Percentiles rank a stretch among this genome's conserved stretches.
Evolutionary conservation across 2,797 vertebrate genomes (phyloP).

Genomic region (Myiotriccus ornatus): DNA sequence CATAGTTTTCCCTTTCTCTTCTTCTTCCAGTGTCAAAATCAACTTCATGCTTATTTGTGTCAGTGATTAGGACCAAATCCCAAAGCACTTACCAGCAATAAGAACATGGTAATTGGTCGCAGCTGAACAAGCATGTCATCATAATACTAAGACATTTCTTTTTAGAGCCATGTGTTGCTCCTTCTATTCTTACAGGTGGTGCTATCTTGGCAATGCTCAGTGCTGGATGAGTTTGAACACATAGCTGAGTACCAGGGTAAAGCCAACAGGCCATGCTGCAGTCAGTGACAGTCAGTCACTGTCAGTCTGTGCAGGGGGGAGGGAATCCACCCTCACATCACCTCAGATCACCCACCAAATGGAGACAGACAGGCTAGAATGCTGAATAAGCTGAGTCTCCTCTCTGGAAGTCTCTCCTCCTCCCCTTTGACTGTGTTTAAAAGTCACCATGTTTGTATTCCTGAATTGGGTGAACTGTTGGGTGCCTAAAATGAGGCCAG

Average conservation of each 20-base stretch:
- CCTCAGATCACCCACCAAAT: background rate
- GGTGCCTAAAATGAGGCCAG: background rate
- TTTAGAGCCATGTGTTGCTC: background rate
- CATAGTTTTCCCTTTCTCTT: background rate
- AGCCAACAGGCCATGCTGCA: accelerated
- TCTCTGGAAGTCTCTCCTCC: background rate
- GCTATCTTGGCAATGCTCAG: background rate
- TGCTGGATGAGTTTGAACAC: background rate
- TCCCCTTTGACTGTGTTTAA: background rate
- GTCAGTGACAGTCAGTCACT: background rate
- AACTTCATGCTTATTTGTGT: background rate
- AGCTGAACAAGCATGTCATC: background rate
- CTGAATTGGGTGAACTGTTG: background rate
- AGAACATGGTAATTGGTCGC: background rate
- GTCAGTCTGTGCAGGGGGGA: background rate
- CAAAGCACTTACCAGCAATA: background rate
- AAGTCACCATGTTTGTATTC: background rate
- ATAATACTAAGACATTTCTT: background rate
- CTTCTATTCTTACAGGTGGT: background rate
- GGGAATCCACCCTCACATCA: background rate
- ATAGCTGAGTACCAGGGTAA: accelerated
- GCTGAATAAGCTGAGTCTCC: background rate
- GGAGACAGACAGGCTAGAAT: background rate
- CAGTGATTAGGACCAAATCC: background rate
- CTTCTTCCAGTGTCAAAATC: background rate